Evolutionary conservation across 2,113 vertebrate species (phyloP).

Genomic region (Dipodomys spectabilis): DNA sequence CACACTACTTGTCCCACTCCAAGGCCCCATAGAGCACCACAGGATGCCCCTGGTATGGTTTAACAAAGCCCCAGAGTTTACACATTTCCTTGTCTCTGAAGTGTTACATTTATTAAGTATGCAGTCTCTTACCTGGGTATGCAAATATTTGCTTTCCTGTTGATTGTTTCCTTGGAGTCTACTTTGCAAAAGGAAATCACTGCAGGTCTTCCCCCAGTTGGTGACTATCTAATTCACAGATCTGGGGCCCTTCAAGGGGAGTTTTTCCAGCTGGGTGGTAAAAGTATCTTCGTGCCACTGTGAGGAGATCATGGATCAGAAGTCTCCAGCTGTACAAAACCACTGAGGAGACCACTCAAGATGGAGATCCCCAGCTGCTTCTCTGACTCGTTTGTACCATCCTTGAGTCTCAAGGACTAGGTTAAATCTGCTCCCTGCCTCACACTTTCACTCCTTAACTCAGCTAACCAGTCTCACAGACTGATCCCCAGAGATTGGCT

Average conservation of each 20-base stretch:
- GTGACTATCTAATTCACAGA: not conserved
- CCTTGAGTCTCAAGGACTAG: not conserved
- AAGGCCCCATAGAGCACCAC: not conserved
- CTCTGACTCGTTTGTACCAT: not conserved
- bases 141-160: constrained; percentile 19
- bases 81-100: not conserved
- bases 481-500: constrained; percentile 26
- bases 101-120: not conserved
- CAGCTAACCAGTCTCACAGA: not conserved
- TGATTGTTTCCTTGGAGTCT: constrained; percentile 39
- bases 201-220: not conserved
- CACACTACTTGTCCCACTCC: not conserved
- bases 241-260: not conserved
- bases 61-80: not conserved
- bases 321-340: not conserved
- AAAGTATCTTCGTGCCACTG: not conserved
- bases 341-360: not conserved
- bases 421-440: not conserved
- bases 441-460: not conserved
- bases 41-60: not conserved
- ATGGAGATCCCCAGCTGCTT: not conserved
- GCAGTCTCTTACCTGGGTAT: not conserved
- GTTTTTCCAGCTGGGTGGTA: not conserved
- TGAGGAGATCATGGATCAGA: not conserved
- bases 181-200: constrained; percentile 2